phyloP scores from a whole-genome alignment of 1,140 invertebrate species.

The Polyergus mexicanus region DNA sequence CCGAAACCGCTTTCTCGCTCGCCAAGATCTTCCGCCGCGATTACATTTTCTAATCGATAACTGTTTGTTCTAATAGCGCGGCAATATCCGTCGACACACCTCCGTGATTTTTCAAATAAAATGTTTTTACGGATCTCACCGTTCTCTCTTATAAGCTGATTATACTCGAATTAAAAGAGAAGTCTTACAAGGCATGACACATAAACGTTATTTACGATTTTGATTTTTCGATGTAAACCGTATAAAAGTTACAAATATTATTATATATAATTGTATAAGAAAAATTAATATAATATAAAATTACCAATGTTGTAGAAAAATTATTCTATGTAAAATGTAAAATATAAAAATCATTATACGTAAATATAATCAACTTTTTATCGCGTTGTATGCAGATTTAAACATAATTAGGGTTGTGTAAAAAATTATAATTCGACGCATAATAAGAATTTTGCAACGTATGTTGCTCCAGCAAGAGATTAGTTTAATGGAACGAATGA shows the following conservation, averaged over 20 bases:
- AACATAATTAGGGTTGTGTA: not conserved
- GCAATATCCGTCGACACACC: conserved; percentile 27
- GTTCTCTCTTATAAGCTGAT: not conserved
- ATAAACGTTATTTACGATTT: not conserved
- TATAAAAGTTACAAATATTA: not conserved
- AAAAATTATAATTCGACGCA: not conserved
- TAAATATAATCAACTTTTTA: not conserved
- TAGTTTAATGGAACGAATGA: conserved; percentile 10
- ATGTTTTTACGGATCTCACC: conserved; percentile 5
- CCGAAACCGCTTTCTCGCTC: conserved; percentile 66
- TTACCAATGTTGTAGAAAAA: too few species aligned
- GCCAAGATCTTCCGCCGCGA: conserved; percentile 63
- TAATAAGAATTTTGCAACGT: not conserved
- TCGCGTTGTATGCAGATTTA: too few species aligned
- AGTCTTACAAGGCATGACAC: not conserved
- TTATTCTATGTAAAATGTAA: too few species aligned
- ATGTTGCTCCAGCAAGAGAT: not conserved
- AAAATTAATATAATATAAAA: too few species aligned
- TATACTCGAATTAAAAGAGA: not conserved
- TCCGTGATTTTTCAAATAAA: conserved; percentile 40
- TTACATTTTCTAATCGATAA: conserved; percentile 63
- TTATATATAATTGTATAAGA: too few species aligned
- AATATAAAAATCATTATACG: too few species aligned
- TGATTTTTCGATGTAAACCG: not conserved
- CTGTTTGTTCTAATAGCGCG: conserved; percentile 53